Evolutionary conservation across 2,113 vertebrate genomes (phyloP), one percentile per base, ranked within the genome.

Genomic region (Misgurnus mizolepis): DNA sequence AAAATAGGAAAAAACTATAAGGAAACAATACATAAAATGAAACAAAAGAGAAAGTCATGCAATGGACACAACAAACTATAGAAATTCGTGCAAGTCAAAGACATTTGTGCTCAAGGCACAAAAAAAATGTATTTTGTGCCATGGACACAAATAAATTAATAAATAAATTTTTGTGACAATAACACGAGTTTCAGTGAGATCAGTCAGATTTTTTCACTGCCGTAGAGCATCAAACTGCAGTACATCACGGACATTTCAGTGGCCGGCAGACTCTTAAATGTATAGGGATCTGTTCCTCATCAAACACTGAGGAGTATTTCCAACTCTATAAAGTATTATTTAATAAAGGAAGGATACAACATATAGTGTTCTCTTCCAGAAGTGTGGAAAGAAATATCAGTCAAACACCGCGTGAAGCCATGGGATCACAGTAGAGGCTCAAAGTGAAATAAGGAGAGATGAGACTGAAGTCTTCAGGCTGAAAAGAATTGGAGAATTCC

Each of bases 321-420:
- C 56, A 61, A 22, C 47, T 66, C 74, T 76, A 9, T 53, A 65
- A 50, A 75, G 14, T 50, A 50, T 76, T 76, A 14, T 76, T 55
- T 76, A 76, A 66, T 76, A 76, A 76, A 76, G 47, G 15, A 65
- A 66, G 74, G 74, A 66, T 76, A 76, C 40, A 76, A 34, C 72
- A 64, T 47, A n/a, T 49, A 49, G 8, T 47, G 17, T 74, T 4
- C 12, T 62, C 45, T 41, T 47, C n/a, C 40, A 61, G 40, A 8
- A 61, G 71, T 12, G 43, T 55, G 45, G 47, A 65, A 47, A 66
- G 47, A 76, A 62, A 76, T 76, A 27, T 77, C 8, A 55, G 14
- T 40, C 22, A 40, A 18, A 65, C 14, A 15, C 43, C 14, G 8
- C 1, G 22, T 50, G 75, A 77, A 77, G 62, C 75, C 11, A 15